These are phyloP conservation scores for Danio tinwini DNA, from an alignment of 2,797 vertebrate genomes.

Conservation along the genomic window DNA sequence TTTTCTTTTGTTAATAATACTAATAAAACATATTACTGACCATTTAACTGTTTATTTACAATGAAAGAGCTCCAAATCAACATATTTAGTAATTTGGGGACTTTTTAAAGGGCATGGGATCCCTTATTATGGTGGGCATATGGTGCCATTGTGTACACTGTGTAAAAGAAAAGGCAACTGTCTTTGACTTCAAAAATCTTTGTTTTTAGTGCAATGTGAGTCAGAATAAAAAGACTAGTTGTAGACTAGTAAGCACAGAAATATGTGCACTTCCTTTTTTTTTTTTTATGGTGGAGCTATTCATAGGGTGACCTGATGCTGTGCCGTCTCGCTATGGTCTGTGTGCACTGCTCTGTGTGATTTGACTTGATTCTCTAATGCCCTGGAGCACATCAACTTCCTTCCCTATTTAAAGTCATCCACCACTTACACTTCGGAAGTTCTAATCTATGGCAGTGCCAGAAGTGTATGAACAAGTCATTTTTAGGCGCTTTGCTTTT, in stretches of 20 bases:
- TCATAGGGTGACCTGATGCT: conserved; percentile 76
- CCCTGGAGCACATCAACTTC: conserved; percentile 71
- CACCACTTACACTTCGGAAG: conserved; percentile 68
- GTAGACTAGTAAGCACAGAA: neutral
- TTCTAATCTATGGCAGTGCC: conserved; percentile 63
- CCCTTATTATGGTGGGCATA: no score
- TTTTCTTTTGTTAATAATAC: no score
- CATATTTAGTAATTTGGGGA: no score
- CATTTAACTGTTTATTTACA: no score
- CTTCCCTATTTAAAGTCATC: conserved; percentile 64
- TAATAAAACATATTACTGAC: no score
- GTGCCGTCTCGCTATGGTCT: conserved; percentile 68
- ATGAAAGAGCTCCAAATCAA: no score
- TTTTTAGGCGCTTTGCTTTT: neutral
- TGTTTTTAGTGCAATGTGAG: neutral
- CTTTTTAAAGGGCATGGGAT: no score
- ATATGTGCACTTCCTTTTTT: no score
- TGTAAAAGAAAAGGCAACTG: no score
- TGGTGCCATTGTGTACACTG: no score
- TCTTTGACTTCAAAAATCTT: no score
- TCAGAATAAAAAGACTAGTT: neutral
- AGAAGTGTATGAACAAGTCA: conserved; percentile 54
- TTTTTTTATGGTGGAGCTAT: conserved; percentile 68
- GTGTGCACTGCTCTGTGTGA: conserved; percentile 73
- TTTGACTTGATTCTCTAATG: conserved; percentile 62